Conservation (phyloP, 2,113 vertebrate genomes). For the Dromaius novaehollandiae region DNA sequence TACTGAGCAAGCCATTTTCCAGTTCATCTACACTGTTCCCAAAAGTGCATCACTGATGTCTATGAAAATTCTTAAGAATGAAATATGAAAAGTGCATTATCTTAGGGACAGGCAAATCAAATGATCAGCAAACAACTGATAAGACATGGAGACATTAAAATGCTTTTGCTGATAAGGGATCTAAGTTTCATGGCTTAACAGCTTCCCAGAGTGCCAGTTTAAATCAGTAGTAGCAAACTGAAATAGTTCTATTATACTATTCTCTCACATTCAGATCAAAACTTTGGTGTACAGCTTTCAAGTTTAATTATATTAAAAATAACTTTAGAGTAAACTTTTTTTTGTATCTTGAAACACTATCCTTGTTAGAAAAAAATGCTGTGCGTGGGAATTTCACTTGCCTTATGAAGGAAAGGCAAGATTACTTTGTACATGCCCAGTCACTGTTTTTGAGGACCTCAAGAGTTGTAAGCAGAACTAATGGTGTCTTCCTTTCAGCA, state of each 20-base stretch:
- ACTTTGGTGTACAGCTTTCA: not conserved
- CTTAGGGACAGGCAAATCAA: not conserved
- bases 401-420: not conserved
- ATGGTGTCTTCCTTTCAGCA: not conserved
- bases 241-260: not conserved
- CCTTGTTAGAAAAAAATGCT: not conserved
- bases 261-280: not conserved
- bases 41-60: not conserved
- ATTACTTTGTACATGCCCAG: not conserved
- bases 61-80: not conserved
- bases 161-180: not conserved
- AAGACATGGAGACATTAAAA: not conserved
- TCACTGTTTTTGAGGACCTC: not conserved
- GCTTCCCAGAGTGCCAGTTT: not conserved
- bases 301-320: not conserved
- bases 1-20: not conserved
- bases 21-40: not conserved
- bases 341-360: not conserved
- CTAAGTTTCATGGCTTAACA: not conserved
- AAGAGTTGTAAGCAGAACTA: not conserved
- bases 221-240: slow-evolving; percentile 4
- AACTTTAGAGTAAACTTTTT: not conserved
- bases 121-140: not conserved
- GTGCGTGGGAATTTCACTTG: not conserved
- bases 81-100: not conserved